Percentiles rank a stretch among this genome's conserved stretches.
phyloP scores from a whole-genome alignment of 2,113 vertebrate species.

The Tragulus kanchil region DNA sequence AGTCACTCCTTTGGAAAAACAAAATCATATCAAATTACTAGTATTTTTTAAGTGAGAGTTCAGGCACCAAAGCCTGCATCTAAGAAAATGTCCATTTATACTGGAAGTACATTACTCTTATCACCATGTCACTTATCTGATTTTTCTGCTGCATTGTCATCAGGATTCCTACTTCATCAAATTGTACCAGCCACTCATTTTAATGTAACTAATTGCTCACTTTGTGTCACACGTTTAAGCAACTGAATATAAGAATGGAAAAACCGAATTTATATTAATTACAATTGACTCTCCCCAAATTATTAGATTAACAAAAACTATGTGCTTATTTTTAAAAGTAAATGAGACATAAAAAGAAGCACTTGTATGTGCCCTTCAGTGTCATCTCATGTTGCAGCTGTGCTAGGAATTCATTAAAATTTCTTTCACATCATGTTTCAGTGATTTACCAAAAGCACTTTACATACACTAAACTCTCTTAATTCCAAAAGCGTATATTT shows the following conservation, averaged over 20 bases:
- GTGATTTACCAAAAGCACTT: not conserved
- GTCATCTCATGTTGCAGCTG: not conserved
- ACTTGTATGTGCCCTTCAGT: not conserved
- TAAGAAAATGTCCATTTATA: not conserved
- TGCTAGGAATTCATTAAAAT: not conserved
- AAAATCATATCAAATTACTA: not conserved
- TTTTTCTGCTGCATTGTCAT: not conserved
- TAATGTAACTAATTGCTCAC: not conserved
- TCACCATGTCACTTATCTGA: not conserved
- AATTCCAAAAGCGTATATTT: not conserved
- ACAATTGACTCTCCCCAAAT: not conserved
- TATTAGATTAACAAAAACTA: not conserved
- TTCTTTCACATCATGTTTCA: not conserved
- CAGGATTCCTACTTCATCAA: not conserved
- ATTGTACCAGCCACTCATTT: not conserved
- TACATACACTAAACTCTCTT: not conserved
- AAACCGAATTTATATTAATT: not conserved
- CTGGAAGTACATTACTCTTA: not conserved
- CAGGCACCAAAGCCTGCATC: not conserved
- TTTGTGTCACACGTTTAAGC: not conserved
- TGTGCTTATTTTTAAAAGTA: not conserved
- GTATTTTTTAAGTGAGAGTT: not conserved
- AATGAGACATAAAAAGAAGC: not conserved
- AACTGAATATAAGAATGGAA: not conserved
- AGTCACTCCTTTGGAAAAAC: not conserved